Evolutionary conservation across 2,797 vertebrate genomes (phyloP).

Genomic region (Myotis pilosus): DNA sequence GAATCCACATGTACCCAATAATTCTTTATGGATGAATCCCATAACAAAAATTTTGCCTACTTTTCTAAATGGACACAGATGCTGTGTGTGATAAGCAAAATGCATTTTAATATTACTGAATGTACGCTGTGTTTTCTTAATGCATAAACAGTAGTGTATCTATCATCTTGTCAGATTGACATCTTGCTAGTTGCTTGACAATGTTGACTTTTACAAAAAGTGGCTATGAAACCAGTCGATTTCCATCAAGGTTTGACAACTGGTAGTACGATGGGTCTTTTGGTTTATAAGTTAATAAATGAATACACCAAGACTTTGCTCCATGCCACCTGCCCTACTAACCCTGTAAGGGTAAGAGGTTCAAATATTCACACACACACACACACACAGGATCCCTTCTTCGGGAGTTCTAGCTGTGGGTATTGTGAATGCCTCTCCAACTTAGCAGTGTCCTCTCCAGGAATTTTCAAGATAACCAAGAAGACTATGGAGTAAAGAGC

Average conservation of each 20-base stretch:
- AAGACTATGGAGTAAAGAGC: background rate
- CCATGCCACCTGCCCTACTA: background rate
- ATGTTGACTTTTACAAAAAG: background rate
- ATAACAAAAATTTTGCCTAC: background rate
- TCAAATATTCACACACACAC: background rate
- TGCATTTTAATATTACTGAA: background rate
- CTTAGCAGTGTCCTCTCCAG: background rate
- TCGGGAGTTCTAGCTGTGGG: background rate
- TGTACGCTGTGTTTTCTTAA: background rate
- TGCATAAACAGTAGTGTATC: background rate
- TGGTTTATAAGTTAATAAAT: too few relatives aligned
- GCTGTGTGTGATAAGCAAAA: background rate
- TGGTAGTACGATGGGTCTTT: background rate
- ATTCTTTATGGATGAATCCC: conserved; percentile 20
- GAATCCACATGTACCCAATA: background rate
- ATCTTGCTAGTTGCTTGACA: background rate
- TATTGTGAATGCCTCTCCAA: background rate
- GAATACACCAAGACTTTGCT: background rate
- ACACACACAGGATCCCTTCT: background rate
- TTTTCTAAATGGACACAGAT: background rate
- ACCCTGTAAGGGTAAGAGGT: background rate
- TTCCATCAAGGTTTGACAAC: background rate
- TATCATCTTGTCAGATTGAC: background rate
- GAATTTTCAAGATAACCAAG: conserved; percentile 4
- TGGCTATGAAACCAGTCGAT: background rate